These are phyloP conservation scores for Thamnophis elegans DNA, from an alignment of 2,797 vertebrate genomes.

Conservation along the genomic window DNA sequence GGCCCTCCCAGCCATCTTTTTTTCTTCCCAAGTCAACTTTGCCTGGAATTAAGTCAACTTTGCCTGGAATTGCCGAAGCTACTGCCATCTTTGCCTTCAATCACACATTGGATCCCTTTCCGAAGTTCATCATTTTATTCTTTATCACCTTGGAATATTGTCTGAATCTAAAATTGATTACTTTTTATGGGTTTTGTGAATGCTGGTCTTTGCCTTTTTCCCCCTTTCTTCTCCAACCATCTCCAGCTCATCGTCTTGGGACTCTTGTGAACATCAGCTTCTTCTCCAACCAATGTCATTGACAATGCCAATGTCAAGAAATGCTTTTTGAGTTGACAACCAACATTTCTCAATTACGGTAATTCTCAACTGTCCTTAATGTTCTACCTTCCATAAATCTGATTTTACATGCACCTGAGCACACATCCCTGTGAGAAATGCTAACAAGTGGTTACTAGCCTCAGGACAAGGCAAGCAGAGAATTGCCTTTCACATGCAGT, in stretches of 20 bases:
- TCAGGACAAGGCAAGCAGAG: background rate
- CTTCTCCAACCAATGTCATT: background rate
- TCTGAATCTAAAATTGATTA: background rate
- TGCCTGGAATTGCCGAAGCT: background rate
- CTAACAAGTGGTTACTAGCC: background rate
- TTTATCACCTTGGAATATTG: background rate
- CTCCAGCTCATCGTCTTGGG: background rate
- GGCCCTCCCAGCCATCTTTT: background rate
- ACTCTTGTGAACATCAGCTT: background rate
- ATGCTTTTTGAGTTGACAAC: background rate
- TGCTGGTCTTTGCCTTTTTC: background rate
- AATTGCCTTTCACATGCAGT: background rate
- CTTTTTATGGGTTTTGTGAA: background rate
- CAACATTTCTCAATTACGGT: background rate
- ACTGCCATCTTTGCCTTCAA: background rate
- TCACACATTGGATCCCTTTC: background rate
- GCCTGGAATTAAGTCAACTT: background rate
- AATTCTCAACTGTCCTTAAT: background rate
- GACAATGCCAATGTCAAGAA: too few relatives aligned
- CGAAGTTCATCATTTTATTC: background rate
- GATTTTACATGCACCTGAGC: background rate
- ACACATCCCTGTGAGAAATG: background rate
- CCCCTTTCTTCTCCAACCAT: background rate
- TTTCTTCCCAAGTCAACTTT: background rate
- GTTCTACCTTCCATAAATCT: background rate